Base-by-base conservation (phyloP, 30 jellyfish, hydroid and myxozoan genomes). In the Turritopsis rubra region DNA sequence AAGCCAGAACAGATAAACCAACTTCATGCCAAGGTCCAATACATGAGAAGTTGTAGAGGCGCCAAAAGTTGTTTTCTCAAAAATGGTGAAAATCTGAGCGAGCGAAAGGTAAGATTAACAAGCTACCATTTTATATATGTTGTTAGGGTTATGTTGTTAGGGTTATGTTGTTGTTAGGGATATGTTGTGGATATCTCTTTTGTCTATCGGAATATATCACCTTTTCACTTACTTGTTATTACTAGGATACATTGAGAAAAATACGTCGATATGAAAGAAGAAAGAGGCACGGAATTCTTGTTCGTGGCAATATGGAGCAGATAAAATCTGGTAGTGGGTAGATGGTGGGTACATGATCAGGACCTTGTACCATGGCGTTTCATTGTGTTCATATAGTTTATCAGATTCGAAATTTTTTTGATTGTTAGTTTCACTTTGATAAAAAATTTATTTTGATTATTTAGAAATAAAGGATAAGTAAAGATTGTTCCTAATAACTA, bases 211-310 rank as follows among this genome's bases (percentile, higher is more conserved):
- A 60, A 18, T 18, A 23, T 23, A 60, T 60, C 21, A 23, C 21
- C 21, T 60, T 60, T 18, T 18, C 19, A 18, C 21, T 0, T 0
- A 23, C 21, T 60, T 18, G 21, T n/a, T 1, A 0, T 1, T 68
- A 8, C 21, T 68, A 68, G 77, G 77, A n/a, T 22, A 68, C 77
- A n/a, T 27, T 68, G 19, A 68, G 30, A 27, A 68, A 68, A 68
- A n/a, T 68, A 27, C 28, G 30, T 23, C 28, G 77, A 19, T 68
- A 68, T 68, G 77, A 68, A 68, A 23, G 77, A 68, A 9, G 30
- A 27, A 68, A 68, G 30, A 68, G 77, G 77, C 77, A 68, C 30
- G 77, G 77, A 1, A 68, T 68, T 8, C 30, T 68, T n/a, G 77
- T 68, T 23, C 77, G 77, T 41, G 60, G 60, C 13, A 41, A 41